Conservation (phyloP, 2,797 vertebrate genomes). For the Neosilurus mollespiculum region DNA sequence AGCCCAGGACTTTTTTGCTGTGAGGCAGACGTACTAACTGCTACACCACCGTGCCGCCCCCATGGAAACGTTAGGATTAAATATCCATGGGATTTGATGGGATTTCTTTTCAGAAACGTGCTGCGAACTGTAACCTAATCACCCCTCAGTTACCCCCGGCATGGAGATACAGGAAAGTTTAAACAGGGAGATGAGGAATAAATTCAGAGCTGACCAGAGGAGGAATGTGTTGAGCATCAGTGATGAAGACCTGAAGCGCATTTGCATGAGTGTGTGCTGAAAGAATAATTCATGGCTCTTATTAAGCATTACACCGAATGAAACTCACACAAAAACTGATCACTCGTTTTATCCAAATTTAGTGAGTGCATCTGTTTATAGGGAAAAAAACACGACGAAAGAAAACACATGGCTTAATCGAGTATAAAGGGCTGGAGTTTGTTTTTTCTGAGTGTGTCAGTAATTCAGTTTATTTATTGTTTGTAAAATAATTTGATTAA, state of each 20-base stretch:
- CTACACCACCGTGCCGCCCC: no score
- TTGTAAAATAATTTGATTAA: no score
- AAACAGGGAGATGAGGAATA: neutral
- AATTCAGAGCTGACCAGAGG: neutral
- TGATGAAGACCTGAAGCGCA: neutral
- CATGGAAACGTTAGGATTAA: neutral
- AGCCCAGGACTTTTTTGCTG: no score
- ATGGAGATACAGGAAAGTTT: neutral
- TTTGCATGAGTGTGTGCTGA: neutral
- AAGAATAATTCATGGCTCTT: constrained; percentile 4
- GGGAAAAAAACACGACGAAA: neutral
- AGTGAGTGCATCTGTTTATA: neutral
- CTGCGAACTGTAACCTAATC: constrained; percentile 3
- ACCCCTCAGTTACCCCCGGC: neutral
- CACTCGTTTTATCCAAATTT: neutral
- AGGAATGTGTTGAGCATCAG: neutral
- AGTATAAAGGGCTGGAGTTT: neutral
- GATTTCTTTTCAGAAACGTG: neutral
- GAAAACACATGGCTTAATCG: no score
- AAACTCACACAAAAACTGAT: neutral
- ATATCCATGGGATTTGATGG: neutral
- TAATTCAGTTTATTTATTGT: neutral
- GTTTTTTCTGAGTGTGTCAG: neutral
- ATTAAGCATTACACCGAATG: neutral
- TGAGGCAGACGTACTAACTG: no score